Base-by-base conservation (phyloP, 2,113 vertebrate genomes). In the Protomyctophum bolini region DNA sequence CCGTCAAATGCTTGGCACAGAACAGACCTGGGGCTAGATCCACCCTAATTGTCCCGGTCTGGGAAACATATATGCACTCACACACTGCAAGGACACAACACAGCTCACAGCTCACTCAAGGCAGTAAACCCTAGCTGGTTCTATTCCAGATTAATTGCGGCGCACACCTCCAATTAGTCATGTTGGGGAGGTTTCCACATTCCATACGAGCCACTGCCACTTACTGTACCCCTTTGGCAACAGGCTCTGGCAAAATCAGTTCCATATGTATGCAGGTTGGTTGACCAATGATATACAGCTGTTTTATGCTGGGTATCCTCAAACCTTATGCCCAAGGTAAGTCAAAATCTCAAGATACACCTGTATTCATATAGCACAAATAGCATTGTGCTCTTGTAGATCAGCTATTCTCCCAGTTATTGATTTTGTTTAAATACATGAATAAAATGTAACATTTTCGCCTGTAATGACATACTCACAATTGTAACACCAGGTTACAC, bases 251-350 rank as follows among this genome's bases (percentile, higher is more conserved):
- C 72, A 60, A 76, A 81, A 71, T 67, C 15, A 63, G 72, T 89
- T 81, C 75, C 83, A 87, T 55, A 80, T 87, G 81, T 70, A 29
- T 61, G 45, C 15, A 28, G 41, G 66, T 58, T 65, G 15, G n/a
- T 71, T 6, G 69, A 41, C 33, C 33, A 41, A 29, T 86, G 76
- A 83, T 82, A 28, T 67, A 83, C 77, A 68, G 64, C 75, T 81
- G 7, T 62, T 73, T 63, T 58, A 0, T 55, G 63, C 46, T 21
- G 11, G 72, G 61, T 79, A 90, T 41, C 5, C 5, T 41, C 33
- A 41, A 41, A 41, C 33, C 3, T 41, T 41, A 41, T 41, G 33
- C 33, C 33, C 33, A 41, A 6, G 21, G 21, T 21, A 21, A 21
- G 21, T 21, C 33, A 1, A 41, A 41, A 41, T 41, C 33, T 41